Conservation (phyloP, 1,140 invertebrate genomes). For the Oedothorax gibbosus region DNA sequence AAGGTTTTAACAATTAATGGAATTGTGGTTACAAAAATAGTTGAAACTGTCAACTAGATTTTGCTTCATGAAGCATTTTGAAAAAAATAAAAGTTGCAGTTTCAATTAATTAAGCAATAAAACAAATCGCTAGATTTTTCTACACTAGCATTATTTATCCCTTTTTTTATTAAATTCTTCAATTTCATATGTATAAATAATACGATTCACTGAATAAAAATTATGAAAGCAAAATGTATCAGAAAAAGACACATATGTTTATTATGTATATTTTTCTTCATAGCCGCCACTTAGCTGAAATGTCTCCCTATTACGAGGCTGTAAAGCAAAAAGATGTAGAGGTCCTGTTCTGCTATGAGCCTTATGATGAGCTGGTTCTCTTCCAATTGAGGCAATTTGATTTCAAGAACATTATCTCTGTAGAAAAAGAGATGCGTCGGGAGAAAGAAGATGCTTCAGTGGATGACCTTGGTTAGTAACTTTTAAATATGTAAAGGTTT, state of each 20-base stretch:
- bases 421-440: conserved; percentile 93
- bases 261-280: conserved; percentile 63
- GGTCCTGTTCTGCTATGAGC: conserved; percentile 95
- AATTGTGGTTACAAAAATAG: no score
- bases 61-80: no score
- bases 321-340: conserved; percentile 85
- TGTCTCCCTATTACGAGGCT: conserved; percentile 94
- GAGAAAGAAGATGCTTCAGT: conserved; percentile 75
- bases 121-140: no score
- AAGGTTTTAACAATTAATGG: no score
- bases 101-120: no score
- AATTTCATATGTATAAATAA: no score
- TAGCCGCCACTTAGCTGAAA: conserved; percentile 89
- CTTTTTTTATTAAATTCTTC: no score
- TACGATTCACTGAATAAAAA: no score
- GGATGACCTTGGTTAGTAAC: conserved; percentile 65
- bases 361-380: conserved; percentile 94
- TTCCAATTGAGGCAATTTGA: conserved; percentile 90
- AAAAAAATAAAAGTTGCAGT: no score
- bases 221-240: no score
- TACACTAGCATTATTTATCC: no score
- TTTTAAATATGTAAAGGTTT: conserved; percentile 38
- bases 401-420: conserved; percentile 82
- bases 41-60: no score
- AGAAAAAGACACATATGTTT: conserved; percentile 28